Base-by-base conservation (phyloP, 2,888 invertebrate species). In the Synergus laeviventris region DNA sequence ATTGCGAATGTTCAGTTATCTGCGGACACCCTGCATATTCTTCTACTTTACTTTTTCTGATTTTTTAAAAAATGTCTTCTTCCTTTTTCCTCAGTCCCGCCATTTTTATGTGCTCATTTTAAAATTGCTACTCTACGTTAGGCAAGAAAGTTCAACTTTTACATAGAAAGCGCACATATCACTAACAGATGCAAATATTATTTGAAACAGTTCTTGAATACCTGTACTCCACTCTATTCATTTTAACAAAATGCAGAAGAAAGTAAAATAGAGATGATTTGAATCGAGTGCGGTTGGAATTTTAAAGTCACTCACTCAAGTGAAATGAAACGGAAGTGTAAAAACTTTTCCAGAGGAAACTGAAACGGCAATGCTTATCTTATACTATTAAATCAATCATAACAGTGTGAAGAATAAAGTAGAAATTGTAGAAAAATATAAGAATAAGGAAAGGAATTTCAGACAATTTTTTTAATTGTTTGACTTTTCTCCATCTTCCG, bases 61-160 rank as follows among this genome's bases (percentile, higher is more conserved):
- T 16, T 66, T 4, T 36, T 70, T 70, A n/a, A n/a, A n/a, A n/a
- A n/a, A 49, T 70, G 24, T 8, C 70, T 45, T 49, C n/a, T 36
- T 49, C 11, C 45, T 49, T n/a, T 70, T 49, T 70, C n/a, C n/a
- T 70, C 36, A 11, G 31, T 70, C 1, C 16, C 31, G 2, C 36
- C 70, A n/a, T 31, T 70, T 49, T 70, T 70, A 70, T 70, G 49
- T 54, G 36, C 70, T 70, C 36, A 70, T 70, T 70, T 70, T 70
- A 49, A 70, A 70, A 70, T 70, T 54, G 36, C 31, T 49, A 70
- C 24, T 45, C 31, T 54, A 12, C 31, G 11, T 49, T 70, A 49
- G 49, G 31, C 49, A 70, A 49, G 49, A 70, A 70, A 70, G 31
- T 49, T 70, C 70, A 31, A 70, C 31, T 70, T 70, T 49, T n/a